These are phyloP conservation scores for Spilarctia lutea DNA, from an alignment of 2,888 invertebrate genomes.

Conservation along the genomic window DNA sequence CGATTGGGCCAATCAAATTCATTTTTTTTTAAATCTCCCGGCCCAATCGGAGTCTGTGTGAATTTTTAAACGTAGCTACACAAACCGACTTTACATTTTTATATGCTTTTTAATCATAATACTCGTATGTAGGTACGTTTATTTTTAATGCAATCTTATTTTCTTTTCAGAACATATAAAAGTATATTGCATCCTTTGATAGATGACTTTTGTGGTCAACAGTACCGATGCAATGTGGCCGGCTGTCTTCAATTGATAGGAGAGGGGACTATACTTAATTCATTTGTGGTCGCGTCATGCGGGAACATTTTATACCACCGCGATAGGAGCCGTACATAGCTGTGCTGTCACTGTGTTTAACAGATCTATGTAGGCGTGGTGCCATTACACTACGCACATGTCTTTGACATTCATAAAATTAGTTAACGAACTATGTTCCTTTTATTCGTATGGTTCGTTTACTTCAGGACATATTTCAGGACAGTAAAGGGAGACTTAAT, in stretches of 20 bases:
- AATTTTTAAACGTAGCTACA: no score
- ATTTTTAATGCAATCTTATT: neutral
- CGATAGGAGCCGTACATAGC: slow-evolving; percentile 20
- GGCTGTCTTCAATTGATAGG: slow-evolving; percentile 81
- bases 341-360: slow-evolving; percentile 17
- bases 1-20: no score
- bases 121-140: neutral
- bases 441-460: neutral
- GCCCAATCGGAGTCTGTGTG: no score
- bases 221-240: slow-evolving; percentile 70
- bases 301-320: slow-evolving; percentile 78
- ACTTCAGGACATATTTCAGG: neutral
- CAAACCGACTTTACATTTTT: neutral
- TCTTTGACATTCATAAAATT: slow-evolving; percentile 12
- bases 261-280: slow-evolving; percentile 81
- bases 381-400: slow-evolving; percentile 6
- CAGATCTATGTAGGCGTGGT: slow-evolving; percentile 21
- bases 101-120: neutral
- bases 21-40: no score
- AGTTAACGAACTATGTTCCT: neutral
- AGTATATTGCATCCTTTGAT: neutral
- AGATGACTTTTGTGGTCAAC: slow-evolving; percentile 41
- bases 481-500: neutral
- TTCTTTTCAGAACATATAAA: neutral
- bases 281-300: slow-evolving; percentile 77